Evolutionary conservation across 2,797 vertebrate species (phyloP), one percentile per base, ranked within the genome.

Genomic region (Alauda arvensis): DNA sequence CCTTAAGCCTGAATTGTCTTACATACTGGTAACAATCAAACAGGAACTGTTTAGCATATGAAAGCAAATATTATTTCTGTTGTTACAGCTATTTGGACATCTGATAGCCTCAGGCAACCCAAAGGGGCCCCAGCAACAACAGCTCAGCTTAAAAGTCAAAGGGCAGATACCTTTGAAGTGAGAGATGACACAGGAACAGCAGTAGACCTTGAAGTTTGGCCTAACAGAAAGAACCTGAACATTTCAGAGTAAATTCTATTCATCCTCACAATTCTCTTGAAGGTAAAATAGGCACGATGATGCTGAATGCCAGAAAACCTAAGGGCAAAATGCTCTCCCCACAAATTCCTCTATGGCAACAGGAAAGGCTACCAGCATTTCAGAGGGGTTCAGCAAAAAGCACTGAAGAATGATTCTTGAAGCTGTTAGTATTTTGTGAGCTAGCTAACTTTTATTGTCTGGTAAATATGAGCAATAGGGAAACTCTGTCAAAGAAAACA

Each of bases 21-120:
- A 83, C 23, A n/a, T n/a, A 70, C 60, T 63, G 45, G 20, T 39
- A 81, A 76, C 46, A 83, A 82, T 55, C 49, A 57, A 81, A 74
- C 8, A 74, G 61, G 19, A 83, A 70, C 53, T 68, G 80, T 84
- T 93, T 86, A 89, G 40, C 77, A 87, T 84, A 89, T 31, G 8
- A 90, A 89, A 91, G 88, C 51, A 91, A 93, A 74, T 91, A 91
- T 89, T 93, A 87, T 92, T 94, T 83, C 63, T 92, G 53, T 76
- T 85, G 61, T 83, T 93, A 87, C 12, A 40, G 83, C 51, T 91
- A 75, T 90, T 67, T 61, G 46, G 70, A 84, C 83, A 94, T 84
- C 37, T 46, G 77, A 94, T 79, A 89, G 83, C 80, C 85, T 71
- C 51, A 71, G 61, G 80, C 75, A 89, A 91, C 24, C 19, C 49